These are phyloP conservation scores for Sesia apiformis DNA, from an alignment of 2,888 invertebrate genomes.

Conservation along the genomic window DNA sequence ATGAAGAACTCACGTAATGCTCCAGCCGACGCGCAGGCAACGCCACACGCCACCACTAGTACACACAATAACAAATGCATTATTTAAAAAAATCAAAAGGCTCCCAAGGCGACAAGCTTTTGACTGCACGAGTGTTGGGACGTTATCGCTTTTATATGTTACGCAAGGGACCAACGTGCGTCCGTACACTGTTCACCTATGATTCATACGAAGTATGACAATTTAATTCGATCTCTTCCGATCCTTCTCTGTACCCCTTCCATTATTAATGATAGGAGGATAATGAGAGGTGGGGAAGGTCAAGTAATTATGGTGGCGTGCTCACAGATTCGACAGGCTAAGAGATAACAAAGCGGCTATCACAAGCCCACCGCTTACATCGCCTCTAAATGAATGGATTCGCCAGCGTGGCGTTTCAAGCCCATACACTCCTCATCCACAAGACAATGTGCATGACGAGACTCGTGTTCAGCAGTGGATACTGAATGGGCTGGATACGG, in stretches of 20 bases:
- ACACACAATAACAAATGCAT: slow-evolving; percentile 39
- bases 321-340: no score
- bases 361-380: no score
- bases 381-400: no score
- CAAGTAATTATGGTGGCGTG: not conserved
- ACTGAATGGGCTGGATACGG: no score
- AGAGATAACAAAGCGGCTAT: no score
- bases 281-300: not conserved
- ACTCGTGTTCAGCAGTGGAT: no score
- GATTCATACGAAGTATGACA: not conserved
- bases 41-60: slow-evolving; percentile 22
- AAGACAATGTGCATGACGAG: no score
- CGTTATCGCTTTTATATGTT: slow-evolving; percentile 22
- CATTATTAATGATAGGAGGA: not conserved
- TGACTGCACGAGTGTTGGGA: slow-evolving; percentile 17
- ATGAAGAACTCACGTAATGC: slow-evolving; percentile 39
- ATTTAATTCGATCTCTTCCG: not conserved
- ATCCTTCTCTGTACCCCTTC: not conserved
- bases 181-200: not conserved
- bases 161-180: slow-evolving; percentile 15
- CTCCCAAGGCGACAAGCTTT: slow-evolving; percentile 11
- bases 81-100: slow-evolving; percentile 11
- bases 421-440: no score
- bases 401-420: no score
- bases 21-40: slow-evolving; percentile 25